Evolutionary conservation across 2,888 invertebrate species (phyloP), one percentile per base, ranked within the genome.

Genomic region (Drepanosiphum platanoidis): DNA sequence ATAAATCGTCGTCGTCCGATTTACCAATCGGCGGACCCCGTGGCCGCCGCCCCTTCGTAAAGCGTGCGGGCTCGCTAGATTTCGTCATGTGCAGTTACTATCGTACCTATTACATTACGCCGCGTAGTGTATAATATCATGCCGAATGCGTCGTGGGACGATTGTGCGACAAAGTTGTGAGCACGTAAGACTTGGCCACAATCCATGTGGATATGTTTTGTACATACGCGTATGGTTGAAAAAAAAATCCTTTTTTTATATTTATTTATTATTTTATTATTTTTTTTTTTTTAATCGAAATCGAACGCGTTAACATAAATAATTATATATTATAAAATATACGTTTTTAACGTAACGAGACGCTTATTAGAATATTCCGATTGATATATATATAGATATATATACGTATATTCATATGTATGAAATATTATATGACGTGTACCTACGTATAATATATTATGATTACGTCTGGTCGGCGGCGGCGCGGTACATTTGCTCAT

Each of bases 251-350:
- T 13, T 39, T 39, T 39, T 71, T 71, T 68, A 13, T 46, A 39
- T 66, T 42, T 5, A 11, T 42, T 39, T 42, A 15, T 52, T 52
- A 52, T 52, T 52, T 52, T 52, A 52, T 52, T 18, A 52, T 52
- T 34, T 52, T 52, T n/a, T 71, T 72, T 52, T 11, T 77, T 15
- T 34, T 32, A 36, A 34, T 79, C 79, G 8, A 68, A 79, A 68
- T 78, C 34, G 68, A 68, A 34, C 68, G 64, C 42, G 78, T 79
- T 52, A 34, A 79, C 68, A 52, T 46, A 46, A 79, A 79, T 68
- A 68, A 79, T 79, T 79, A n/a, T 3, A 46, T 18, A 22, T 74
- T 68, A 68, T 64, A 32, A 32, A 78, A 78, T 78, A 32, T 64
- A 32, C 42, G 39, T 39, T 78, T 78, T 42, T 61, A 32, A 66